Evolutionary conservation across 2,113 vertebrate genomes (phyloP).

Genomic region (Arenaria interpres): DNA sequence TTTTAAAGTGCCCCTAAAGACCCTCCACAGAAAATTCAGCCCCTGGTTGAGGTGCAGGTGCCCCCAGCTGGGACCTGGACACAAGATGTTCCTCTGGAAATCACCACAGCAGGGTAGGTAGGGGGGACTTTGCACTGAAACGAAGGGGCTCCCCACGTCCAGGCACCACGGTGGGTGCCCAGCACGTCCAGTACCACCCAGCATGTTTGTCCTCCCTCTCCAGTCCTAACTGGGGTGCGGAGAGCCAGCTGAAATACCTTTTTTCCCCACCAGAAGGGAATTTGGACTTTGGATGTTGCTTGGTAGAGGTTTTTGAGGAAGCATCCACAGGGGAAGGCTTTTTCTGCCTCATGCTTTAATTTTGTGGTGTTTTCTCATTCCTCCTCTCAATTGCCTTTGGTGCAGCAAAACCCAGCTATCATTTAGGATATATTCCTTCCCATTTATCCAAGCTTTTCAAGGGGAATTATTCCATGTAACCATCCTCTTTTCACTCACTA

Average conservation of each 20-base stretch:
- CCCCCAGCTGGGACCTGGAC: background rate
- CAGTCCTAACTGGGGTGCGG: background rate
- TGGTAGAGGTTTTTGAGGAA: background rate
- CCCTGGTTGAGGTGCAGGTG: accelerated
- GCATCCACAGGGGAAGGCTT: background rate
- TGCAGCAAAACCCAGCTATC: background rate
- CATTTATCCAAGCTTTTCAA: background rate
- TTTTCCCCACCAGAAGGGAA: background rate
- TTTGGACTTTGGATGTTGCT: background rate
- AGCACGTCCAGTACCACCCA: background rate
- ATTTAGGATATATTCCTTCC: background rate
- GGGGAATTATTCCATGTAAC: background rate
- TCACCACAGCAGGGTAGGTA: background rate
- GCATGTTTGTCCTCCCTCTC: background rate
- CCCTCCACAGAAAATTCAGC: background rate
- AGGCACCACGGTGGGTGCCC: background rate
- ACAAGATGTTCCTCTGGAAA: background rate
- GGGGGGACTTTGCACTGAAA: too few species aligned
- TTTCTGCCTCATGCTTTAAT: background rate
- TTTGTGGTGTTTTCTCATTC: background rate
- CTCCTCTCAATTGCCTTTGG: background rate
- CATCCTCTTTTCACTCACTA: background rate
- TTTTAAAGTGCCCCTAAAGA: background rate
- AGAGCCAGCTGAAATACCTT: background rate
- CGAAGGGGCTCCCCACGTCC: background rate